phyloP scores from a whole-genome alignment of 2,888 invertebrate species.

The Uropetala carovei region DNA sequence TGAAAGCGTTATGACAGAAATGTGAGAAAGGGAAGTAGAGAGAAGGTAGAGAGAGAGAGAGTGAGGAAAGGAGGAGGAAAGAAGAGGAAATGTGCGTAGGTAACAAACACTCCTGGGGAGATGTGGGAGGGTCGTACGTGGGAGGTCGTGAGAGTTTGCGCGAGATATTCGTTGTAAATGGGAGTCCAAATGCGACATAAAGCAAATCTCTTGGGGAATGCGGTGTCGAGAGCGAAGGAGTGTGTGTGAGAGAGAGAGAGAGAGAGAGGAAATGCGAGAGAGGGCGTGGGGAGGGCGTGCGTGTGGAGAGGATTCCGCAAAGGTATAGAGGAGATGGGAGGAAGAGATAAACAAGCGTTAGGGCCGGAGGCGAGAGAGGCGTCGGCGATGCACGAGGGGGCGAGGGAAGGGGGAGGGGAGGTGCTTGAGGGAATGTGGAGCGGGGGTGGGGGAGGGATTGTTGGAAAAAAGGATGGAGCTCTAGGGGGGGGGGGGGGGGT shows the following conservation, averaged over 20 bases:
- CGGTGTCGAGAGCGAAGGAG: too few species aligned
- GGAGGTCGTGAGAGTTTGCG: too few species aligned
- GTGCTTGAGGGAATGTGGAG: neutral
- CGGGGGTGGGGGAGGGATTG: neutral
- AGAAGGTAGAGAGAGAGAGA: neutral
- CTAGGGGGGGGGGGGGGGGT: too few species aligned
- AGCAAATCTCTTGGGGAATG: too few species aligned
- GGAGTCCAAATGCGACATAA: too few species aligned
- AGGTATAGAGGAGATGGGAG: neutral
- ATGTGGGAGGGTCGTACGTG: too few species aligned
- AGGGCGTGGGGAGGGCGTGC: neutral
- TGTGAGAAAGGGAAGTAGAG: neutral
- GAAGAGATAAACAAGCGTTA: slow-evolving; percentile 13
- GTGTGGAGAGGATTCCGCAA: neutral
- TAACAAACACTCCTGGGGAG: too few species aligned
- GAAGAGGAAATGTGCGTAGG: neutral
- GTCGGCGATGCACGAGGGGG: neutral
- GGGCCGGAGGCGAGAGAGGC: neutral
- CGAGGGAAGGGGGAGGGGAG: neutral
- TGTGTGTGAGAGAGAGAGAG: too few species aligned
- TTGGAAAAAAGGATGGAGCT: neutral
- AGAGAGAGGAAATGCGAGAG: too few species aligned
- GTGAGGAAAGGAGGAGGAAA: neutral
- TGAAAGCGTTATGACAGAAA: neutral
- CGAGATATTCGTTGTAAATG: too few species aligned